Evolutionary conservation across 2,797 vertebrate genomes (phyloP), one percentile per base, ranked within the genome.

Genomic region (Anguilla anguilla): DNA sequence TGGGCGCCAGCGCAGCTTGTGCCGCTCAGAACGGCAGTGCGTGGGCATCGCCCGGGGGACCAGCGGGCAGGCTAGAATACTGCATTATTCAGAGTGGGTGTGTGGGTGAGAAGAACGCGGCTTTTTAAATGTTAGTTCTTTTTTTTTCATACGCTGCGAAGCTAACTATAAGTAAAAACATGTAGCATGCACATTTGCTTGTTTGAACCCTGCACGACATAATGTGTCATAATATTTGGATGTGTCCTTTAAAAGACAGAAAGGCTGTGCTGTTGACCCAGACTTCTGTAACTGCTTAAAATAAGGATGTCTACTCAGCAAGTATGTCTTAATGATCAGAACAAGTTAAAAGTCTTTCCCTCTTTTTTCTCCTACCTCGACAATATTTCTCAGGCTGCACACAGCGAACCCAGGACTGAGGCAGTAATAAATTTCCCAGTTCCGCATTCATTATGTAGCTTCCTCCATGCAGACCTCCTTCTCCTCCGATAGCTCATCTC

Each of bases 61-160:
- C 86, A 91, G 87, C 92, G 87, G 93, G 90, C 87, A 61, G 91
- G 89, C 89, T 87, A 91, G 88, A 31, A 17, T 2, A 81, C 87
- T 95, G 93, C 94, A 94, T 95, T 94, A 94, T 94, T 94, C 89
- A 95, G 88, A 13, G 9, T 90, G 91, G 92, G 92, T 90, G 91
- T 92, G 90, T 90, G 90, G 89, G 91, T 57, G 86, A 87, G 22
- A 49, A 31, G 31, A 85, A 86, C 86, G 28, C 25, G 1, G 51
- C 53, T 28, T 9, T 25, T 87, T 84, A 59, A 85, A 59, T 39
- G 39, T 55, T 83, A 46, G 67, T 22, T 7, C 2, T 35, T 69
- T 19, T 67, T 19, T 57, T 5, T 35, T 31, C 46, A 67, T 11
- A 28, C 31, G 4, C 35, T 77, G 83, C 9, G 28, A 51, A 35